Conservation (phyloP, 2,888 invertebrate species). For the Cephus nigrinus region DNA sequence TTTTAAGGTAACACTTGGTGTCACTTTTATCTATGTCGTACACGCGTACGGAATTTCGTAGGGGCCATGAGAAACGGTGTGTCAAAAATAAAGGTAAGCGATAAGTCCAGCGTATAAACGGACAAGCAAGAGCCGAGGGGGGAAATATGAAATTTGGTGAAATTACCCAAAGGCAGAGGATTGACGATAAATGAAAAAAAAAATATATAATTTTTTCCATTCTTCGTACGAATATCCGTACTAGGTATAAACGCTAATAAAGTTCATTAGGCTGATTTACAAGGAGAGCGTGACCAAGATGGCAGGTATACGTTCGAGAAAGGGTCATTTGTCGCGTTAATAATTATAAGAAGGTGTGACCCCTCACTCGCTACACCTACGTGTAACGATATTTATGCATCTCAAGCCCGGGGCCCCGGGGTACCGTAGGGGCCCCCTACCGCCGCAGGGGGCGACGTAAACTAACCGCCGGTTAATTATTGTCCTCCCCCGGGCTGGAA, state of each 20-base stretch:
- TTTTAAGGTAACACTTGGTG: too few species aligned
- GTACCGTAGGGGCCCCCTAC: conserved; percentile 36
- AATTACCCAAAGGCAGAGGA: neutral
- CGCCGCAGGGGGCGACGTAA: conserved; percentile 59
- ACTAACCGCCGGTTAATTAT: conserved; percentile 65
- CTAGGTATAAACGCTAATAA: neutral
- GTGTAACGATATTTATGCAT: conserved; percentile 57
- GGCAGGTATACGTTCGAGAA: conserved; percentile 45
- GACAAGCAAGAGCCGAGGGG: neutral
- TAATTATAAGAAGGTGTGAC: conserved; percentile 65
- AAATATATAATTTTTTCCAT: neutral
- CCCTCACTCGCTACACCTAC: conserved; percentile 57
- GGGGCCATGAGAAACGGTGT: neutral
- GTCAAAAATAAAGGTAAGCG: neutral
- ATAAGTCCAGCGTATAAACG: neutral
- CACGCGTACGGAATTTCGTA: neutral
- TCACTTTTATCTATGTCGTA: neutral
- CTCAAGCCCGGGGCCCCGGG: conserved; percentile 36
- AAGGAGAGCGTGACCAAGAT: conserved; percentile 5
- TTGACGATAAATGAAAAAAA: neutral
- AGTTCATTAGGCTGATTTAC: neutral
- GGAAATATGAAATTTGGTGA: neutral
- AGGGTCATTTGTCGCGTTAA: conserved; percentile 63
- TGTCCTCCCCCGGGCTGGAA: conserved; percentile 55
- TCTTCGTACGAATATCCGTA: neutral